Evolutionary conservation across 2,113 vertebrate species (phyloP), one percentile per base, ranked within the genome.

Genomic region (Collichthys lucidus): DNA sequence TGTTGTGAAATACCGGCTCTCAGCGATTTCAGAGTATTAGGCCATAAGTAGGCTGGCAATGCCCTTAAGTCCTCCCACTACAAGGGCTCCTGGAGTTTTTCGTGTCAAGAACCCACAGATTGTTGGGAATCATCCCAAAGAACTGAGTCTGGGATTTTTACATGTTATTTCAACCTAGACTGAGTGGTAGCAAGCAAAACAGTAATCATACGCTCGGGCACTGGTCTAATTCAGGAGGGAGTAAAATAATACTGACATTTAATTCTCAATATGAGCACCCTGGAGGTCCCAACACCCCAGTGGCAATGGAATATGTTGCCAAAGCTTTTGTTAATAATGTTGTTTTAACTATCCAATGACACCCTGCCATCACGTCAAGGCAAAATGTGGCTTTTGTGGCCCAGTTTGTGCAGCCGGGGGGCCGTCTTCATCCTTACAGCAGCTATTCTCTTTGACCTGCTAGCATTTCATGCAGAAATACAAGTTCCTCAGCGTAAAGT

Each of bases 1-100:
- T 64, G 50, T n/a, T 64, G 19, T 78, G 26, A 44, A 73, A 75
- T n/a, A 29, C 49, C n/a, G 20, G 53, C 6, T 69, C 29, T 31
- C 17, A 11, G 60, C 7, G 17, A 20, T 79, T 63, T 53, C 10
- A 29, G 5, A 59, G 64, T 19, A 60, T 76, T 71, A 76, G 70
- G 59, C 57, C 59, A 60, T 73, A 68, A 84, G 62, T 81, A 65
- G 80, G 49, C 64, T 73, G 74, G 24, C 85, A 66, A 67, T 87
- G 64, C 17, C 71, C 66, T 80, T 52, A 74, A 74, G 47, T 77
- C 61, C 52, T 31, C 72, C 50, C 63, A 59, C 75, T 11, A 49
- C 29, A 50, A 44, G 68, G 52, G 31, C 59, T 75, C 22, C 74
- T 44, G 29, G 67, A 75, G 62, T 40, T 60, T 65, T 60, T 65